Conservation (phyloP, 2,888 invertebrate genomes). For the Atherix ibis region DNA sequence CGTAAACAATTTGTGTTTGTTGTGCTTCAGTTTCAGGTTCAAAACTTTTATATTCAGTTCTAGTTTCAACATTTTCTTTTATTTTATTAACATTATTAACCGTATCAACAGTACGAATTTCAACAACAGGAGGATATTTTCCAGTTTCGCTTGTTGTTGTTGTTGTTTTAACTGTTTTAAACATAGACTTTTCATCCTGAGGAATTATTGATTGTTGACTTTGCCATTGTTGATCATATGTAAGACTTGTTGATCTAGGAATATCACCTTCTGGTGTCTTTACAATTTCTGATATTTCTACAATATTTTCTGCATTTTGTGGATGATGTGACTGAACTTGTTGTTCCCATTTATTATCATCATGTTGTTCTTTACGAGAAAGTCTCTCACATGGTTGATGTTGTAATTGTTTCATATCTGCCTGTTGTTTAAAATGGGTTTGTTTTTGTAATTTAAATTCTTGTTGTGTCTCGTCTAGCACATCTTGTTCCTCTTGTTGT, state of each 20-base stretch:
- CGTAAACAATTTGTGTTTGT: too few relatives aligned
- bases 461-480: conserved; percentile 3
- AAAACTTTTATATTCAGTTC: too few relatives aligned
- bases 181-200: conserved; percentile 2
- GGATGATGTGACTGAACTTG: background rate
- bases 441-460: too few relatives aligned
- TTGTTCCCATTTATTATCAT: too few relatives aligned
- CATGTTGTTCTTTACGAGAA: too few relatives aligned
- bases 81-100: background rate
- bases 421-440: too few relatives aligned
- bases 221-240: background rate
- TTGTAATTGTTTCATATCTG: too few relatives aligned
- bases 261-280: background rate
- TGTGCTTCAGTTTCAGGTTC: background rate
- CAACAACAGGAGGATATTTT: background rate
- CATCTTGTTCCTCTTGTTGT: conserved; percentile 8
- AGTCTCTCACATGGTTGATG: too few relatives aligned
- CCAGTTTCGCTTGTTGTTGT: background rate
- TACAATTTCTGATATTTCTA: background rate
- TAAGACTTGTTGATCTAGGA: background rate
- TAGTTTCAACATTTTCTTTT: background rate
- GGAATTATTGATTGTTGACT: conserved; percentile 5
- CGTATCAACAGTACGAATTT: background rate
- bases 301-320: background rate
- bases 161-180: conserved; percentile 1